Conservation (phyloP, 2,888 invertebrate genomes). For the Orthosia gracilis region DNA sequence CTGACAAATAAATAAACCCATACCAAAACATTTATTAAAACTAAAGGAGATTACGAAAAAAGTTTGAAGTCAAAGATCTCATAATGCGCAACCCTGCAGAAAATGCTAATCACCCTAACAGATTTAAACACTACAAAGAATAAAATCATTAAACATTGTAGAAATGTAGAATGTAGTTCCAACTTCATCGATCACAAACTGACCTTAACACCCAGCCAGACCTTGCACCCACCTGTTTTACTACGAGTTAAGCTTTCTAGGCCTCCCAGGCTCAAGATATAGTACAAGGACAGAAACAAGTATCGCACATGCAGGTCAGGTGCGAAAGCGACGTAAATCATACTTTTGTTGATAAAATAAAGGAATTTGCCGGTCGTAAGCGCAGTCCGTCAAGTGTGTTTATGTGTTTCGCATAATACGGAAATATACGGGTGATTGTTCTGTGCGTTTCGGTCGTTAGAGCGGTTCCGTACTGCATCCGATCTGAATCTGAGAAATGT, state of each 20-base stretch:
- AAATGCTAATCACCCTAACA: background rate
- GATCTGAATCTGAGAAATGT: too few species aligned
- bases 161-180: conserved; percentile 1
- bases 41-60: too few species aligned
- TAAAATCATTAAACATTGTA: background rate
- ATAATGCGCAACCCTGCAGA: background rate
- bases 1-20: too few species aligned
- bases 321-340: conserved; percentile 30
- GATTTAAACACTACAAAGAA: background rate
- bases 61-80: background rate
- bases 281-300: conserved; percentile 41
- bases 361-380: conserved; percentile 62
- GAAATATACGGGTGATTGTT: conserved; percentile 35
- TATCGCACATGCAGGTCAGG: conserved; percentile 25
- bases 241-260: conserved; percentile 24
- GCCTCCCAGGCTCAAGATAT: conserved; percentile 24
- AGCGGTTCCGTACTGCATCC: too few species aligned
- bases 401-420: conserved; percentile 26
- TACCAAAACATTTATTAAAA: too few species aligned
- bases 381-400: conserved; percentile 20
- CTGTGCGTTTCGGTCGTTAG: background rate
- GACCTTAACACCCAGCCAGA: conserved; percentile 22
- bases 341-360: conserved; percentile 49
- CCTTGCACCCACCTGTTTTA: conserved; percentile 32
- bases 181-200: conserved; percentile 12